Conservation (phyloP, 1,140 invertebrate genomes). For the Magallana gigas region DNA sequence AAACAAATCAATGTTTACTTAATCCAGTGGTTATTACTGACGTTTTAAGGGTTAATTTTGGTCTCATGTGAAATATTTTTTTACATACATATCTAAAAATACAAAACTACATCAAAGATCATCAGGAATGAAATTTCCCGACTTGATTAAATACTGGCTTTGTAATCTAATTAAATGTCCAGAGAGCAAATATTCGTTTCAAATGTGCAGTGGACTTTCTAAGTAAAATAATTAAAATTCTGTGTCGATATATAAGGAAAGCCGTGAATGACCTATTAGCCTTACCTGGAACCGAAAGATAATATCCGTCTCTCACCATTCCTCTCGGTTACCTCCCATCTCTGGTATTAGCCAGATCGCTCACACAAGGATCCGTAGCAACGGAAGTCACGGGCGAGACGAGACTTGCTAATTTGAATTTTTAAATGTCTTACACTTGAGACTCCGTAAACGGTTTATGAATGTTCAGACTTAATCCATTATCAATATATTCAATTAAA, state of each 20-base stretch:
- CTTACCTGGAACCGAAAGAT: neutral
- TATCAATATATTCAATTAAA: constrained; percentile 19
- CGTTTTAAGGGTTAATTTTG: neutral
- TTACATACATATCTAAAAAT: neutral
- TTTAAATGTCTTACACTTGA: constrained; percentile 26
- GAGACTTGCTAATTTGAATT: constrained; percentile 34
- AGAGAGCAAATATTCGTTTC: neutral
- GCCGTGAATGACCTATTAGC: neutral
- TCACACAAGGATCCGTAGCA: neutral
- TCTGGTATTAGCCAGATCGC: neutral
- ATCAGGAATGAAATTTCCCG: neutral
- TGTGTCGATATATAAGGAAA: neutral
- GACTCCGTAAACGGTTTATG: constrained; percentile 30
- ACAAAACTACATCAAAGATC: neutral
- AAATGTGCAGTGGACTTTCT: no score
- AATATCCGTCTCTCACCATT: neutral
- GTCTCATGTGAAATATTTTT: neutral
- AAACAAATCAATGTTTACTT: constrained; percentile 18
- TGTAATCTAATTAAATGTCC: neutral
- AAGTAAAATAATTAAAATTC: no score
- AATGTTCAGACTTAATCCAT: constrained; percentile 19
- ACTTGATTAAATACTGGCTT: neutral
- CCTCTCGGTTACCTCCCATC: neutral
- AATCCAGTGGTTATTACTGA: neutral
- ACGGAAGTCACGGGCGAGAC: constrained; percentile 26